Base-by-base conservation (phyloP, 1,140 invertebrate species). In the Anoplophora glabripennis region DNA sequence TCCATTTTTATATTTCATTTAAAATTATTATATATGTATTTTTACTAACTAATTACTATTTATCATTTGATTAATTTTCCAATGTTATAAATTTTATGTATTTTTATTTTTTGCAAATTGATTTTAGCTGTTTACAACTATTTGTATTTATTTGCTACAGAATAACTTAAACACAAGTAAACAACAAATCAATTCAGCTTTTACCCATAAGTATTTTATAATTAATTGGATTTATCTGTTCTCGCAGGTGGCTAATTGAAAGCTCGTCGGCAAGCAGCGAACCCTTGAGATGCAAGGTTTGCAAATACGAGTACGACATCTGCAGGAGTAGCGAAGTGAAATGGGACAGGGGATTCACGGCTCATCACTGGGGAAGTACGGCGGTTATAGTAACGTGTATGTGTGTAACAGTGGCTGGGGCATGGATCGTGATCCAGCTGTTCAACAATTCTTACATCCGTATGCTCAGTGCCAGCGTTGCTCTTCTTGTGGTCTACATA, bases 341-440 rank as follows among this genome's bases (percentile, higher is more conserved):
- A 66, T 92, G 88, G 89, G 85, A 90, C 75, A 84, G 86, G 59
- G 84, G 87, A 48, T 88, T 94, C 68, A 92, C 90, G 4, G 80
- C 86, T 3, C 83, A 84, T 65, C 90, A 92, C 76, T 93, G 90
- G 89, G 75, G 83, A 54, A 82, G 83, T 56, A 83, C 80, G 3
- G 76, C 79, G 37, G 81, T 84, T 44, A 75, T 89, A 44, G 85
- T 89, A 68, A 89, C 88, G 1, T 79, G 81, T 57, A 90, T 92
- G 83, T 88, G 86, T 69, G 81, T 84, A 12, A 84, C 88, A 15
- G 84, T 86, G 15, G 87, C 86, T 41, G 86, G 81, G 7, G 88
- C 89, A n/a, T 93, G 90, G 89, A 84, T 89, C 45, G 76, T 88
- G 7, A 88, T 91, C 63, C 89, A 93, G 76, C 74, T 93, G 47